Percentiles rank a stretch among this genome's conserved stretches.
Evolutionary conservation across 2,888 invertebrate species (phyloP).

Genomic region (Glyphotaelius pellucidus): DNA sequence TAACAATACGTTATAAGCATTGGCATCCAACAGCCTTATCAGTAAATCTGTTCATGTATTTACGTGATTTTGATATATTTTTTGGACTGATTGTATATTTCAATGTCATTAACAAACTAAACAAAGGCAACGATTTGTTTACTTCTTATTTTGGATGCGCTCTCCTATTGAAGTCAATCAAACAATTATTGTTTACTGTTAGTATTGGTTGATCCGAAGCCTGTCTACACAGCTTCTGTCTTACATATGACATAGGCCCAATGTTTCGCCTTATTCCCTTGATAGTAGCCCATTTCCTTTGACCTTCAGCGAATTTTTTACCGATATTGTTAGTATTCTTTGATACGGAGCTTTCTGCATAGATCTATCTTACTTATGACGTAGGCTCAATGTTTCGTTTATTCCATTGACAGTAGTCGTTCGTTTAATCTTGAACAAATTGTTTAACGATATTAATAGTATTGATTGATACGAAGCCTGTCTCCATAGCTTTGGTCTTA

Average conservation of each 20-base stretch:
- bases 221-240: neutral
- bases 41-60: neutral
- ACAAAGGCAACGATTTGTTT: neutral
- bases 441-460: no score
- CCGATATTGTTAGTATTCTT: no score
- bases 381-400: no score
- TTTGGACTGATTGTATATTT: neutral
- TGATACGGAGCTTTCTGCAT: no score
- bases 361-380: no score
- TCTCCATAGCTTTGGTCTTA: no score
- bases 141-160: neutral
- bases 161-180: neutral
- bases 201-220: neutral
- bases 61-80: neutral
- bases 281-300: neutral
- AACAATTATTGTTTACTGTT: neutral
- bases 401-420: no score
- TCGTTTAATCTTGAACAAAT: no score
- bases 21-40: slow-evolving; percentile 5
- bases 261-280: neutral
- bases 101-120: neutral
- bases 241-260: no score
- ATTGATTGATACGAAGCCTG: no score
- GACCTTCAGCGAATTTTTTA: no score
- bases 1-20: neutral